Evolutionary conservation across 2,113 vertebrate species (phyloP).

Genomic region (Brachyhypopomus occidentalis): DNA sequence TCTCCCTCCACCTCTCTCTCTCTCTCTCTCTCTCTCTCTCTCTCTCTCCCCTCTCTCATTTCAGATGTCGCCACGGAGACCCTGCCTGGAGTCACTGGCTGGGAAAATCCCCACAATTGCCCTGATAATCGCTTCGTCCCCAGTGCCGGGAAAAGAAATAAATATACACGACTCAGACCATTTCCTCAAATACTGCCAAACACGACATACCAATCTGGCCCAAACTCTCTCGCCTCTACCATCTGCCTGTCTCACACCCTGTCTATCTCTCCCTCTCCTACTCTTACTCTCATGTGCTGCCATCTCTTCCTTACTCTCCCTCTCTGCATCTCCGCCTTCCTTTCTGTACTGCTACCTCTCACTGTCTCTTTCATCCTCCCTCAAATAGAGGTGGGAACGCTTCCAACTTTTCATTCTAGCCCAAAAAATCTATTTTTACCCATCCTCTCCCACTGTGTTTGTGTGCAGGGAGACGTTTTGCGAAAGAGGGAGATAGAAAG

Average conservation of each 20-base stretch:
- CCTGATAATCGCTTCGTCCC: conserved; percentile 27
- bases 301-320: conserved; percentile 31
- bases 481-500: background rate
- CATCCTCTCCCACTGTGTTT: conserved; percentile 42
- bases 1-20: conserved; percentile 3
- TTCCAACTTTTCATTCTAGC: conserved; percentile 27
- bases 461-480: conserved; percentile 46
- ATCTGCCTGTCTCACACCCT: conserved; percentile 42
- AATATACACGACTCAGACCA: conserved; percentile 16
- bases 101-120: conserved; percentile 32
- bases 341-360: conserved; percentile 29
- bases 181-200: conserved; percentile 40
- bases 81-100: conserved; percentile 13
- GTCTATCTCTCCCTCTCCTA: conserved; percentile 25
- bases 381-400: conserved; percentile 31
- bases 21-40: background rate
- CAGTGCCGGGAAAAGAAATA: conserved; percentile 17
- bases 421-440: conserved; percentile 58
- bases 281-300: background rate
- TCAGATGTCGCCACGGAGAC: conserved; percentile 41
- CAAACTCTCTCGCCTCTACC: conserved; percentile 4
- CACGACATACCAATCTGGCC: conserved; percentile 2
- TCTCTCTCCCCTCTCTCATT: background rate
- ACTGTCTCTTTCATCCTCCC: conserved; percentile 29
- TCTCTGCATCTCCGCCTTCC: conserved; percentile 14